phyloP scores from a whole-genome alignment of 2,113 vertebrate genomes.

The Sinosuthora webbiana region DNA sequence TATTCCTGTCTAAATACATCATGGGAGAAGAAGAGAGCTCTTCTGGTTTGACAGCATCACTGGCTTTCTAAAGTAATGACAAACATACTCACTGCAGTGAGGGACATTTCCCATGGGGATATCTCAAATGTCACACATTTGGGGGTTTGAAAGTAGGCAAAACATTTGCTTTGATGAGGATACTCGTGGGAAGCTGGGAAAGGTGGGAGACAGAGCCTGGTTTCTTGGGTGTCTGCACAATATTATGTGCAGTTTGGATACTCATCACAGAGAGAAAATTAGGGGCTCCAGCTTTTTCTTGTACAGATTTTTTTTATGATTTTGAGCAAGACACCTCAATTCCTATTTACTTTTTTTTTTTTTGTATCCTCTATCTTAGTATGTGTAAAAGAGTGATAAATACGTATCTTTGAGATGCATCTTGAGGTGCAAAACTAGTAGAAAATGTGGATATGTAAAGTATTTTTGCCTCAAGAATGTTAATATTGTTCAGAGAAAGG shows the following conservation, averaged over 20 bases:
- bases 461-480: neutral
- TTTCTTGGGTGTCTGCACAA: neutral
- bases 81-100: neutral
- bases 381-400: neutral
- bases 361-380: neutral
- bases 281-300: neutral
- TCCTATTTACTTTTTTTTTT: neutral
- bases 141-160: neutral
- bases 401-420: rapidly evolving
- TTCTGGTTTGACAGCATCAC: neutral
- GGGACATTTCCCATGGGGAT: neutral
- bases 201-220: neutral
- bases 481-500: neutral
- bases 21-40: neutral
- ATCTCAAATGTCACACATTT: neutral
- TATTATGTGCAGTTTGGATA: neutral
- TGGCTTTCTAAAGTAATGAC: neutral
- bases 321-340: neutral
- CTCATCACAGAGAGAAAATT: neutral
- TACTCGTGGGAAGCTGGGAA: neutral
- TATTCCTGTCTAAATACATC: slow-evolving; percentile 5
- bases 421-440: neutral
- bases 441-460: neutral
- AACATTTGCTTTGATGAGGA: neutral
- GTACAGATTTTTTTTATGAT: neutral